These are phyloP conservation scores for Microdon myrmicae DNA, from an alignment of 2,888 invertebrate species.

Conservation along the genomic window DNA sequence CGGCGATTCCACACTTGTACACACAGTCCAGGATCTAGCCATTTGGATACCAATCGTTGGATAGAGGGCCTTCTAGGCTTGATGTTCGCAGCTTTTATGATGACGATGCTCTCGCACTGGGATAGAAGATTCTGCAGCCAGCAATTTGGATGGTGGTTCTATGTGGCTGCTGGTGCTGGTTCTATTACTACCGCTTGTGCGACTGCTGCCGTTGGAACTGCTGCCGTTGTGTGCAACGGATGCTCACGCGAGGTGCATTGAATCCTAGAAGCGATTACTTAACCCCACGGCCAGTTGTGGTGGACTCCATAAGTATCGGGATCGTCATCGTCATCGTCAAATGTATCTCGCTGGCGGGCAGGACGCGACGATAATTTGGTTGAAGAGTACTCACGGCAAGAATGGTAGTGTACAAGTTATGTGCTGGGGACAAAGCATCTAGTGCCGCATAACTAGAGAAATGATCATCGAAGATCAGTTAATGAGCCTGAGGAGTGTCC, in stretches of 20 bases:
- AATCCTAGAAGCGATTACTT: constrained; percentile 52
- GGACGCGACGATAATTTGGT: constrained; percentile 51
- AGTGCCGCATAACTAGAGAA: constrained; percentile 2
- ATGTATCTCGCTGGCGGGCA: constrained; percentile 35
- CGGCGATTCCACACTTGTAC: constrained; percentile 30
- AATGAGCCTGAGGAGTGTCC: constrained; percentile 45
- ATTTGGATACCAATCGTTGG: constrained; percentile 22
- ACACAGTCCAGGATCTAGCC: constrained; percentile 35
- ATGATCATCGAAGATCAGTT: constrained; percentile 38
- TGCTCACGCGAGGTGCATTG: constrained; percentile 47
- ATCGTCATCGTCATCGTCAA: constrained; percentile 18
- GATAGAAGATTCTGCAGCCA: constrained; percentile 4
- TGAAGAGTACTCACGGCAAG: constrained; percentile 50
- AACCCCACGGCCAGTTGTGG: constrained; percentile 42
- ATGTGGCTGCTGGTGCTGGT: constrained; percentile 42
- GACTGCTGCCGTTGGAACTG: constrained; percentile 8
- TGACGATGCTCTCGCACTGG: constrained; percentile 11
- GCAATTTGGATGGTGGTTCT: constrained; percentile 42
- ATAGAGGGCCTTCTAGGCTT: constrained; percentile 43
- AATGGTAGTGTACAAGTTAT: constrained; percentile 12
- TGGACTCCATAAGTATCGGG: constrained; percentile 21
- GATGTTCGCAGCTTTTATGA: constrained; percentile 47
- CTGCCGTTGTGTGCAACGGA: constrained; percentile 38
- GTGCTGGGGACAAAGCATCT: constrained; percentile 39
- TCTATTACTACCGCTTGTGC: constrained; percentile 42